Evolutionary conservation across 2,797 vertebrate genomes (phyloP), one percentile per base, ranked within the genome.

Genomic region (Chelmon rostratus): DNA sequence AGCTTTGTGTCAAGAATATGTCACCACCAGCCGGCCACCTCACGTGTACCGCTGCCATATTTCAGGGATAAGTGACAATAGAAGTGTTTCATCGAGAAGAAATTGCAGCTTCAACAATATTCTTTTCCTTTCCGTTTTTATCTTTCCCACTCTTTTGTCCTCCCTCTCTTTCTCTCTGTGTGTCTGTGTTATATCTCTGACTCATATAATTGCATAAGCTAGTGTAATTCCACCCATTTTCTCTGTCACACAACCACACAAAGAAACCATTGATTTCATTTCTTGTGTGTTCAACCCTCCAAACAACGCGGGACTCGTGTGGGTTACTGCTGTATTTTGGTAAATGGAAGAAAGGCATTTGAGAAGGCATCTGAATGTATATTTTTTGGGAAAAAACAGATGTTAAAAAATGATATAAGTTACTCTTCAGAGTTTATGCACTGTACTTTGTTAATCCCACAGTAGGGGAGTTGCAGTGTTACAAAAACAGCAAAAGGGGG

Each of bases 221-320:
- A 42, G 70, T 82, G 83, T 85, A 82, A 88, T 89, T 78, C 76
- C 68, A 76, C 67, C 56, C 59, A 67, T 82, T 86, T 83, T 78
- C 70, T 82, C 77, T 82, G 68, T 83, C 76, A 84, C 59, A 75
- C 67, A 78, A 69, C 31, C 46, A 57, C 73, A 88, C 81, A 85
- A 89, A 88, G 87, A 86, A 82, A 54, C 63, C 47, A 76, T 31
- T 88, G 53, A 84, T 90, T 90, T 89, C 3, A 68, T 81, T 85
- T 79, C 23, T 75, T 46, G 61, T 56, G 38, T 68, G 64, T 75
- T 82, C 63, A 84, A 70, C 54, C 72, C 15, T 82, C 33, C 35
- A 81, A 73, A 86, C 68, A 76, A 33, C 66, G 75, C 47, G 54
- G 63, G n/a, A 61, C 70, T 77, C 42, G n/a, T 58, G 44, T 66